Evolutionary conservation across 2,797 vertebrate species (phyloP).

Genomic region (Enoplosus armatus): DNA sequence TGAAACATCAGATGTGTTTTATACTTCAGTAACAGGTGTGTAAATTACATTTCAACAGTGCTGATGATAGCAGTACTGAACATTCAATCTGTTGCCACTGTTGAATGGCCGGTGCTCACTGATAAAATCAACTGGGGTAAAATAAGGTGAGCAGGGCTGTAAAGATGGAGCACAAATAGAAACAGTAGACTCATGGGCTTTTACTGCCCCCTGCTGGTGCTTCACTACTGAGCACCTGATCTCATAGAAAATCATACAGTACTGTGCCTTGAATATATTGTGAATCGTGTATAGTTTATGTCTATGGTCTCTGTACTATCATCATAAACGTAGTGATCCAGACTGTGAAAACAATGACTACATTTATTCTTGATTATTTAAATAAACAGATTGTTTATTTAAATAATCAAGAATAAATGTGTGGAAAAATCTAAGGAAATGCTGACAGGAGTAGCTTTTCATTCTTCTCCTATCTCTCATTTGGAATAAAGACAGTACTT

Average conservation of each 20-base stretch:
- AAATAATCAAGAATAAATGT: neutral
- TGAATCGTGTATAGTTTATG: neutral
- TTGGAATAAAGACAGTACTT: neutral
- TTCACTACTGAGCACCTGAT: neutral
- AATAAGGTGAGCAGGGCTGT: conserved; percentile 49
- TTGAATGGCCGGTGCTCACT: neutral
- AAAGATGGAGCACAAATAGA: neutral
- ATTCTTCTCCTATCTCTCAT: neutral
- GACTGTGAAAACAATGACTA: neutral
- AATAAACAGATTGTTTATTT: neutral
- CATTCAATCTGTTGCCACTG: conserved; percentile 4
- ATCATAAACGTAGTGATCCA: neutral
- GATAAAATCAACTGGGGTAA: conserved; percentile 42
- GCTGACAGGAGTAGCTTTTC: neutral
- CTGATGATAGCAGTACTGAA: conserved; percentile 7
- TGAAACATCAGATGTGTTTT: conserved; percentile 67
- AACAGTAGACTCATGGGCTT: conserved; percentile 29
- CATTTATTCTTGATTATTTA: too few species aligned
- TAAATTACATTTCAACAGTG: neutral
- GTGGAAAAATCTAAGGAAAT: neutral
- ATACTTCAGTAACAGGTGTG: conserved; percentile 4
- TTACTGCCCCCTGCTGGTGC: conserved; percentile 77
- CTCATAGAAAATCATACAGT: neutral
- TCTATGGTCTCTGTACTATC: too few species aligned
- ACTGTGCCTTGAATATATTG: neutral